Base-by-base conservation (phyloP, 2,113 vertebrate genomes). In the Fregata magnificens region DNA sequence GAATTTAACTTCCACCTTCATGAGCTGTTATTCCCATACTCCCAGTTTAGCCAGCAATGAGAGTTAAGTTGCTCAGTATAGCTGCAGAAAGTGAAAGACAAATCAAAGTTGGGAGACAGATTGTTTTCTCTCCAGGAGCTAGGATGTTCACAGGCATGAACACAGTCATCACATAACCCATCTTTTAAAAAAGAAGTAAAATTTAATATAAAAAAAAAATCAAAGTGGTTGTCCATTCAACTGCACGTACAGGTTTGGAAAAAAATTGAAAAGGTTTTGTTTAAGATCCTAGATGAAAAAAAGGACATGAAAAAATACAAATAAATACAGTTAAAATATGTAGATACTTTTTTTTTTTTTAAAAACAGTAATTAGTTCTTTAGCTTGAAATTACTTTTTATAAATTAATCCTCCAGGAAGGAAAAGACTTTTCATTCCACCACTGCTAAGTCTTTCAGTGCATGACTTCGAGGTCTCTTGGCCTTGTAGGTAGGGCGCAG, bases 381-480 rank as follows among this genome's bases (percentile, higher is more conserved):
- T 11, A 63, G 20, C 38, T 55, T 10, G 8, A 36, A 56, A 72
- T 45, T 25, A 32, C 16, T 82, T 86, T 58, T 49, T 66, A 93
- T 72, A 83, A 92, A 88, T 77, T 61, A 91, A 44, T 53, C 28
- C 18, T 92, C 13, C 6, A 56, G 56, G 36, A 76, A 71, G 36
- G 31, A 79, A 62, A 87, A 77, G 16, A 16, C 26, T 62, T 59
- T 50, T 98, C 86, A 99, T 95, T 99, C 98, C 88, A 99, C 98
- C 94, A 99, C 99, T 19, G 99, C 99, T 92, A 99, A 95, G 65
- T 99, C 99, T 95, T 98, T 99, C 63, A 99, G 98, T 2, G 98
- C 88, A 1, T 98, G 98, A 86, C 98, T 98, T 79, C 99, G 98
- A 6, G 98, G 98, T 96, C 98, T 99, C 97, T 99, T 99, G 36